Evolutionary conservation across 1,140 invertebrate genomes (phyloP), one percentile per base, ranked within the genome.

Genomic region (Lineus longissimus): DNA sequence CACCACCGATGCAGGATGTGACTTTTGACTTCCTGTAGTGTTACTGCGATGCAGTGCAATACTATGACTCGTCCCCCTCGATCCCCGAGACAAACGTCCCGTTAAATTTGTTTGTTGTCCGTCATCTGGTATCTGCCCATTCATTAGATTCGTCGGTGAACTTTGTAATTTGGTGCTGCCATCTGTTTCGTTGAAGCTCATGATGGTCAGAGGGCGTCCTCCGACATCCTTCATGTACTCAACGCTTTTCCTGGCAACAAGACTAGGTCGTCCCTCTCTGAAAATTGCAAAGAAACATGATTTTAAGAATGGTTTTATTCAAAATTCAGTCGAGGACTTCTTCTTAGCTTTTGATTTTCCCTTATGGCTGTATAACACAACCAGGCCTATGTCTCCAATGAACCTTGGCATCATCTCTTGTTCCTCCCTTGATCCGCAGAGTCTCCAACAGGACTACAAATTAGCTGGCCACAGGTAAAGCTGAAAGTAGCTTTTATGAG

Each of bases 181-280:
- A 30, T 22, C 19, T n/a, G 7, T 30, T 13, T 41, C 58, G 19
- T 22, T 31, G 11, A 33, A 22, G 27, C 58, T 59, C 58, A 59
- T 27, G 15, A 59, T 59, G 11, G 58, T 59, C 2, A 59, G 29
- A 17, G 58, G 58, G 27, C 36, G 58, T 7, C 58, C 58, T 30
- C 17, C 17, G 6, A n/a, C 27, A 2, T 59, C 36, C 27, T 59
- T 22, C 7, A 41, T 2, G 40, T 30, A 27, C n/a, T 33, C 15
- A 41, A 59, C 7, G 41, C 33, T 59, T 41, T 22, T 27, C 6
- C 30, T 2, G 11, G 30, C 66, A 30, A 74, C 69, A 23, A 76
- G 57, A 51, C 63, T 73, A n/a, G 69, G 65, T 25, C 72, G 58
- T n/a, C 72, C 74, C 29, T 73, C 73, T 27, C 74, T 76, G 62